These are phyloP conservation scores for Phyllotis vaccarum DNA, from an alignment of 2,797 vertebrate species.

Conservation along the genomic window DNA sequence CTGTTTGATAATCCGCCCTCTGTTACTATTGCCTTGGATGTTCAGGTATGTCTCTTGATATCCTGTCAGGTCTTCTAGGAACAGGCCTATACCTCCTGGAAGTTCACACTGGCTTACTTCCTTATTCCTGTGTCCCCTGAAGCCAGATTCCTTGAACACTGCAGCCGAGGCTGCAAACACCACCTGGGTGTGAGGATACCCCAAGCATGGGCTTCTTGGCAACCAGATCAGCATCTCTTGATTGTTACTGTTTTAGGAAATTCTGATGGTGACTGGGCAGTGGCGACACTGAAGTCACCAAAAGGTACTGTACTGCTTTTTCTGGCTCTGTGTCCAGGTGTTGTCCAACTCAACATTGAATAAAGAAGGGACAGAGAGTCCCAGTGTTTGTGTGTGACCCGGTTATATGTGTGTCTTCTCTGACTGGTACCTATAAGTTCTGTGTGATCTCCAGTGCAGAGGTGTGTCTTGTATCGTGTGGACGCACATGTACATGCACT, in stretches of 20 bases:
- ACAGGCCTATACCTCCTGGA: background rate
- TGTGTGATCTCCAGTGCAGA: conserved; percentile 36
- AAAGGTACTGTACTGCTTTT: conserved; percentile 70
- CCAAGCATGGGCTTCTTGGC: rapidly evolving
- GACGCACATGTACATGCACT: background rate
- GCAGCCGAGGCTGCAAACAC: background rate
- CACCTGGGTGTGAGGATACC: background rate
- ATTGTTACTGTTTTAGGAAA: conserved; percentile 82
- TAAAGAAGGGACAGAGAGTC: background rate
- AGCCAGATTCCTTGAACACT: background rate
- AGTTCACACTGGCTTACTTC: background rate
- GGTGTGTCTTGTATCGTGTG: background rate
- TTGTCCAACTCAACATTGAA: conserved; percentile 63
- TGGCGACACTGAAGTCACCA: conserved; percentile 79
- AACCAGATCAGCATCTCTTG: conserved; percentile 65
- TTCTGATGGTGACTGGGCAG: conserved; percentile 80
- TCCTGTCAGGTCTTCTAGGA: background rate
- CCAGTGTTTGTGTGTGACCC: conserved; percentile 62
- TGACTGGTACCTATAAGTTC: conserved; percentile 36
- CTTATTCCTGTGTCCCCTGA: background rate
- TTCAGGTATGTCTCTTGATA: background rate
- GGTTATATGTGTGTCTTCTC: conserved; percentile 49
- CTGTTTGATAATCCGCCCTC: background rate
- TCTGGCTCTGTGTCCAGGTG: conserved; percentile 67
- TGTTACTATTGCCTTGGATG: background rate